Base-by-base conservation (phyloP, 2,113 vertebrate species). In the Plecturocebus donacophilus region DNA sequence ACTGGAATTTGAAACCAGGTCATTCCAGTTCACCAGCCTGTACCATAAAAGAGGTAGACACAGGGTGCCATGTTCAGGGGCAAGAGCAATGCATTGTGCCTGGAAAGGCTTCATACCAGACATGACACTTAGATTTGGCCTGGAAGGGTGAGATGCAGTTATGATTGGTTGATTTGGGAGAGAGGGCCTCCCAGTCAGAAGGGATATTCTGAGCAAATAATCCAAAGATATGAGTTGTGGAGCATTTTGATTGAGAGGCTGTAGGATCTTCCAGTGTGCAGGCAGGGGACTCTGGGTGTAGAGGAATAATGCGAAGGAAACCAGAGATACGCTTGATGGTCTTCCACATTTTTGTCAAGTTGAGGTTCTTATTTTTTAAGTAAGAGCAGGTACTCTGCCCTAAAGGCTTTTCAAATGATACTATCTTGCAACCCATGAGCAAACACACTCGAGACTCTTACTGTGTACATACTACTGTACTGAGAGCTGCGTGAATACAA, bases 381-480 rank as follows among this genome's bases (percentile, higher is more conserved):
- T n/a, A 76, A 81, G 87, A 95, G 82, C 61, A 80, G 25, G 49
- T 76, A 73, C 30, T 80, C 58, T 38, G 93, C 40, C 83, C 45
- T 58, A 77, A 97, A 92, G 70, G 3, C 45, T 86, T 96, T 96
- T 88, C 77, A 88, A 88, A 90, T 25, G 61, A 87, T 91, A 27
- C 42, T 49, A 2, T 66, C 82, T 30, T 73, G 40, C 25, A 79
- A 90, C 25, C 1, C 21, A 32, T 14, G 45, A 87, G 77, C 40
- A 89, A 91, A 42, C 11, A 6, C 61, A 27, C 58, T 21, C 0
- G 10, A 91, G 23, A n/a, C 54, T 42, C 82, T 94, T 14, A 52
- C 56, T 89, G 52, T 25, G 35, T 49, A 30, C 5, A 4, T 10
- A 58, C 10, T 32, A 19, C 71, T 35, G 73, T 66, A 75, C 87